Conservation (phyloP, 2,888 invertebrate species). For the Balanococcus diminutus region DNA sequence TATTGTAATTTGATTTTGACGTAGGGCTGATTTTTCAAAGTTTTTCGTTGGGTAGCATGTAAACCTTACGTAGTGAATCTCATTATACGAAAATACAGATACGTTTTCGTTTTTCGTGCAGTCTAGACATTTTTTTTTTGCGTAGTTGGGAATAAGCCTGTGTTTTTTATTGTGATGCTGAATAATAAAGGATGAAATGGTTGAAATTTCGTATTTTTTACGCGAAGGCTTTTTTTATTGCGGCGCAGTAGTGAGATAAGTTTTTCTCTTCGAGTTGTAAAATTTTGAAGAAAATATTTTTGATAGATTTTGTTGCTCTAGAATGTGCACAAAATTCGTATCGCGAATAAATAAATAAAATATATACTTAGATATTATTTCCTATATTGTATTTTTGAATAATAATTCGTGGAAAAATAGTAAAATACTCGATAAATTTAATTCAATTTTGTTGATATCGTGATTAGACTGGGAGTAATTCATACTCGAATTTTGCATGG, state of each 20-base stretch:
- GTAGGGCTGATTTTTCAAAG: neutral
- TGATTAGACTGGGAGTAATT: neutral
- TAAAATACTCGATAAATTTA: too few relatives aligned
- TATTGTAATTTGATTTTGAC: neutral
- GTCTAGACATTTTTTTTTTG: neutral
- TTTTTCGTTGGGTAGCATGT: neutral
- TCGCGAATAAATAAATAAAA: too few relatives aligned
- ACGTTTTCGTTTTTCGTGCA: too few relatives aligned
- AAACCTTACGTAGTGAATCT: neutral
- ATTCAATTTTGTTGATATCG: neutral
- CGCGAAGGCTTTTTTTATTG: neutral
- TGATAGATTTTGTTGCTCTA: too few relatives aligned
- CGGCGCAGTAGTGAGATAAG: too few relatives aligned
- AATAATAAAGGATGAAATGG: neutral
- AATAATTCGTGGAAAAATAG: too few relatives aligned
- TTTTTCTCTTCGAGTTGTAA: too few relatives aligned
- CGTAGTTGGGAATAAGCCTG: neutral
- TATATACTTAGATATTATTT: too few relatives aligned
- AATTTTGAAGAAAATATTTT: too few relatives aligned
- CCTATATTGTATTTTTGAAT: too few relatives aligned
- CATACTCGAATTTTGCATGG: neutral
- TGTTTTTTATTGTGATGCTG: neutral
- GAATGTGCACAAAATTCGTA: too few relatives aligned
- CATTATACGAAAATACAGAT: neutral
- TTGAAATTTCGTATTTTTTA: neutral